Evolutionary conservation across 2,888 invertebrate species (phyloP), one percentile per base, ranked within the genome.

Genomic region (Tholera decimalis): DNA sequence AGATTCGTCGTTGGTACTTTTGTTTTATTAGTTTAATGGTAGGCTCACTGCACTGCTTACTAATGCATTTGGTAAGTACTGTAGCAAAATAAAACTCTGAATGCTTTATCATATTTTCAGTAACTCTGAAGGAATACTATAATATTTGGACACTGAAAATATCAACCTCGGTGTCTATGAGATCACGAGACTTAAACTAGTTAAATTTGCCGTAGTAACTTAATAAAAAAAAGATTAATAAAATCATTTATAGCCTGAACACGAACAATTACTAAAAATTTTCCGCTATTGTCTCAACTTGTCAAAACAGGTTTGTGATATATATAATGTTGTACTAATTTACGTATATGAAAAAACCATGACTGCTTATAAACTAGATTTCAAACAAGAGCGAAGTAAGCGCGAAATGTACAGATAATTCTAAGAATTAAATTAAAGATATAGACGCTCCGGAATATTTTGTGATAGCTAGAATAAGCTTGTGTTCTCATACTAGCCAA

Each of bases 281-380:
- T 59, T 71, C 71, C 71, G 71, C 51, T 56, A 65, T 33, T 20
- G 39, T 26, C 18, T 59, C 13, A 69, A 18, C 49, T 50, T 13
- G 41, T 51, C 15, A 11, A 39, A 58, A 41, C 44, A 56, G 53
- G 64, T 54, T 65, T 26, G 18, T 53, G 1, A 37, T 41, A 18
- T 26, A 59, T 28, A 13, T 24, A 15, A 28, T 35, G 24, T 39
- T 15, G n/a, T 43, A 47, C 6, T 13, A 15, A 26, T 24, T 11
- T 26, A 37, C 11, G 11, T 20, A 49, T 28, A 20, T 28, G 22
- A 26, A 18, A 35, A 33, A 24, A 20, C 1, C 33, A 9, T 15
- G 20, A 18, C 35, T 43, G 9, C 20, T 15, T 35, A 0, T 24
- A 15, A 51, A 35, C n/a, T 53, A 28, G 26, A 62, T 50, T 1